phyloP scores from a whole-genome alignment of 2,113 vertebrate species.

The Sinosuthora webbiana region DNA sequence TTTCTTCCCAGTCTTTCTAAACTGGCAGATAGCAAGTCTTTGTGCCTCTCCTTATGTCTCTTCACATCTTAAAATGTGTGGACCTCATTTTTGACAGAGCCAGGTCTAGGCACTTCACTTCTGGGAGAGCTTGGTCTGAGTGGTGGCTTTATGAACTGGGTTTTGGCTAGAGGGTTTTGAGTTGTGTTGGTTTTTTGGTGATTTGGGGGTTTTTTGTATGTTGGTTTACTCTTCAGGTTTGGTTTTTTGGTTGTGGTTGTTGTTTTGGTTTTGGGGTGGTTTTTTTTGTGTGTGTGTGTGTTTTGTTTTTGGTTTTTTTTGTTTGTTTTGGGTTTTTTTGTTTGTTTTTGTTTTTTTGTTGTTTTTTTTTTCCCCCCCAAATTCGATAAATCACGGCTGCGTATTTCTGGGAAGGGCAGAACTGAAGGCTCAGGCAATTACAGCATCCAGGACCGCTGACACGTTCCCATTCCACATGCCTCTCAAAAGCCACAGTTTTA shows the following conservation, averaged over 20 bases:
- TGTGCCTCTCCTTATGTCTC: background rate
- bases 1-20: background rate
- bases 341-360: too few species aligned
- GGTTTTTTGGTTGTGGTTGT: too few species aligned
- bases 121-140: background rate
- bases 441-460: background rate
- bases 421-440: background rate
- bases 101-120: background rate
- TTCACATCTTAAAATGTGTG: background rate
- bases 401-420: background rate
- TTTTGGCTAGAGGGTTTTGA: background rate
- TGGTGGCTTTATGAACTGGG: background rate
- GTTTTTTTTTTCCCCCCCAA: background rate
- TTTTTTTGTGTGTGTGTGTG: too few species aligned
- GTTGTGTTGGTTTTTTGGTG: background rate
- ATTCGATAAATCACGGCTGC: fast-evolving
- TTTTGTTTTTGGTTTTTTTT: too few species aligned
- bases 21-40: background rate
- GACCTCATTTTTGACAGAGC: background rate
- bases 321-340: too few species aligned
- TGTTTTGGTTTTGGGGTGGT: too few species aligned
- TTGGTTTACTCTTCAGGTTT: background rate
- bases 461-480: fast-evolving
- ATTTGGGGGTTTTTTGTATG: fast-evolving
- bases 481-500: background rate